Conservation (phyloP, 2,888 invertebrate species). For the Andrena bicolor region DNA sequence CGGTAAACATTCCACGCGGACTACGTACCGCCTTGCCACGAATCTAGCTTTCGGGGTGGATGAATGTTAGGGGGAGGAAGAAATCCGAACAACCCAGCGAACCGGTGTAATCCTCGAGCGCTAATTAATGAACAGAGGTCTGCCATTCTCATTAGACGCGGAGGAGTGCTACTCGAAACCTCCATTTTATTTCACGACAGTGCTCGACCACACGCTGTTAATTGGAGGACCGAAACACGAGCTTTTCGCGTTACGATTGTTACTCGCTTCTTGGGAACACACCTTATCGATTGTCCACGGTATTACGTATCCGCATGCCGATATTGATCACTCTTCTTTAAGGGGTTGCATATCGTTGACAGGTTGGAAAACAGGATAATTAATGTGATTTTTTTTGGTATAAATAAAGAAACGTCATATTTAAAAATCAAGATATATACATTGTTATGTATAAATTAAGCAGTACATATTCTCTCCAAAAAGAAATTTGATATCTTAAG, state of each 20-base stretch:
- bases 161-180: constrained; percentile 29
- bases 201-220: constrained; percentile 42
- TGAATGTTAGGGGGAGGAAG: neutral
- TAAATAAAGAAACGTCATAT: too few relatives aligned
- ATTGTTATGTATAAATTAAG: too few relatives aligned
- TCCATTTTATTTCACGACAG: constrained; percentile 44
- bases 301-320: too few relatives aligned
- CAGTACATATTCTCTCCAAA: too few relatives aligned
- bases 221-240: constrained; percentile 57
- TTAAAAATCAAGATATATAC: too few relatives aligned
- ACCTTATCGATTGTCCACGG: too few relatives aligned
- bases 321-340: too few relatives aligned
- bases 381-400: too few relatives aligned
- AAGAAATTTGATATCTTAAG: too few relatives aligned
- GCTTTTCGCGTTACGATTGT: constrained; percentile 46
- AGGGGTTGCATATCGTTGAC: too few relatives aligned
- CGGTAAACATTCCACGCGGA: neutral
- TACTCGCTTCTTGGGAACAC: neutral
- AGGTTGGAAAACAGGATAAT: too few relatives aligned
- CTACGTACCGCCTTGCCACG: too few relatives aligned
- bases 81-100: constrained; percentile 19
- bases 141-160: constrained; percentile 44
- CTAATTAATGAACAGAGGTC: constrained; percentile 49
- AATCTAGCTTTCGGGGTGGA: neutral
- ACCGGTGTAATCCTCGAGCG: constrained; percentile 23